Conservation (phyloP, 2,797 vertebrate species). For the Macropodus opercularis region DNA sequence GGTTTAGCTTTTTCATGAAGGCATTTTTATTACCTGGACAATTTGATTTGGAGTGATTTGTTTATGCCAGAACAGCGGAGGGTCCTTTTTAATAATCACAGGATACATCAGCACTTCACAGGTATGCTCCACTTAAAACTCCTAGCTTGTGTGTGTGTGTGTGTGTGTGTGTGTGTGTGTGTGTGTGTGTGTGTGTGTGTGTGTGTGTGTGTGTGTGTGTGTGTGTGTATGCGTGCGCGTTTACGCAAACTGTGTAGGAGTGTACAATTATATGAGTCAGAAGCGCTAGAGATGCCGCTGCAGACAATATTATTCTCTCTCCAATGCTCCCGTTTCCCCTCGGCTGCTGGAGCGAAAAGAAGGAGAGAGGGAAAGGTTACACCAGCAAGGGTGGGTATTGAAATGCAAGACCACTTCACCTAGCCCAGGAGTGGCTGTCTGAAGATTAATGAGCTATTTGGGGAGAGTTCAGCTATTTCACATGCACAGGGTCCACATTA, state of each 20-base stretch:
- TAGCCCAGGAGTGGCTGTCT: conserved; percentile 78
- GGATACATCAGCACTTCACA: conserved; percentile 55
- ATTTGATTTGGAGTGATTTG: conserved; percentile 57
- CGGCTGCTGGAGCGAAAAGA: conserved; percentile 44
- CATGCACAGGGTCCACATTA: conserved; percentile 82
- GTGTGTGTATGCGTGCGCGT: conserved; percentile 18
- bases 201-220: conserved; percentile 8
- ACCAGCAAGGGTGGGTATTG: conserved; percentile 76
- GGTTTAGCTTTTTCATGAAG: conserved; percentile 24
- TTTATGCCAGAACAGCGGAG: conserved; percentile 38
- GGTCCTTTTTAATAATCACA: conserved; percentile 48
- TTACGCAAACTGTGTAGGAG: conserved; percentile 67
- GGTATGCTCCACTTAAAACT: conserved; percentile 48
- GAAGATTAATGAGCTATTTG: conserved; percentile 92
- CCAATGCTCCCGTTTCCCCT: conserved; percentile 42
- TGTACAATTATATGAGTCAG: conserved; percentile 74
- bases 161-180: conserved; percentile 15
- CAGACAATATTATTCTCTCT: conserved; percentile 75
- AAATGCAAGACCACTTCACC: conserved; percentile 87
- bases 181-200: conserved; percentile 27
- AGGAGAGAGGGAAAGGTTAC: conserved; percentile 75
- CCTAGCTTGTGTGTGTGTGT: conserved; percentile 2
- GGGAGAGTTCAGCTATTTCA: conserved; percentile 86
- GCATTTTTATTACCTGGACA: conserved; percentile 46
- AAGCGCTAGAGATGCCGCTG: conserved; percentile 61